Evolutionary conservation across 2,113 vertebrate genomes (phyloP).

Genomic region (Cisticola juncidis): DNA sequence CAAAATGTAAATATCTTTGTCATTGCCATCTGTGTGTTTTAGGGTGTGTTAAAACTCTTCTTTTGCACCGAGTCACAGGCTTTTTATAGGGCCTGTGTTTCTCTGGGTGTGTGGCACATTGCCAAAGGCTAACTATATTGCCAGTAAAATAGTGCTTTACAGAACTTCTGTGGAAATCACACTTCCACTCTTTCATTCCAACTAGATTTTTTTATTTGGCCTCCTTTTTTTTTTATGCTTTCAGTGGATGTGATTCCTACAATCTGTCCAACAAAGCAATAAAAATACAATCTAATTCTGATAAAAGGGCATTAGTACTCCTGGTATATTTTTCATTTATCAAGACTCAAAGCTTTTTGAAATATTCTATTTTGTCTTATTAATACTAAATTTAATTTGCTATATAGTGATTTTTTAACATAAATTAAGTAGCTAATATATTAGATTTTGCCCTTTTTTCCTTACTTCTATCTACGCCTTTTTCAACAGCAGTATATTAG

Average conservation of each 20-base stretch:
- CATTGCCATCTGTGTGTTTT: background rate
- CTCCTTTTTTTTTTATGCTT: background rate
- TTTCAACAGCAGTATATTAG: background rate
- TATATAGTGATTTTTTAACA: background rate
- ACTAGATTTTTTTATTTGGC: background rate
- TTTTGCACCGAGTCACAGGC: background rate
- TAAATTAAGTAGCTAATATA: background rate
- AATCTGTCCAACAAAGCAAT: background rate
- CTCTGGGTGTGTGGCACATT: background rate
- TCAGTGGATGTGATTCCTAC: background rate
- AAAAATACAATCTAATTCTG: background rate
- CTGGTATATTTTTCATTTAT: background rate
- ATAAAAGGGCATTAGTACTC: background rate
- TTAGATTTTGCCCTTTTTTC: background rate
- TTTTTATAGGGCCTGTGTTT: background rate
- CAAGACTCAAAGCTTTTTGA: background rate
- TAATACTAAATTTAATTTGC: background rate
- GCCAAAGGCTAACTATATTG: background rate
- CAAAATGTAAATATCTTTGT: background rate
- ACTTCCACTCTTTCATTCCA: background rate
- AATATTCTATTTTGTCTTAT: background rate
- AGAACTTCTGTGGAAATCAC: slow-evolving; percentile 1
- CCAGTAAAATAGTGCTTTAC: slow-evolving; percentile 14
- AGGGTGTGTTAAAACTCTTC: background rate
- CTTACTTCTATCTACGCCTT: background rate